These are phyloP conservation scores for Alauda arvensis DNA, from an alignment of 2,797 vertebrate species.

Conservation along the genomic window DNA sequence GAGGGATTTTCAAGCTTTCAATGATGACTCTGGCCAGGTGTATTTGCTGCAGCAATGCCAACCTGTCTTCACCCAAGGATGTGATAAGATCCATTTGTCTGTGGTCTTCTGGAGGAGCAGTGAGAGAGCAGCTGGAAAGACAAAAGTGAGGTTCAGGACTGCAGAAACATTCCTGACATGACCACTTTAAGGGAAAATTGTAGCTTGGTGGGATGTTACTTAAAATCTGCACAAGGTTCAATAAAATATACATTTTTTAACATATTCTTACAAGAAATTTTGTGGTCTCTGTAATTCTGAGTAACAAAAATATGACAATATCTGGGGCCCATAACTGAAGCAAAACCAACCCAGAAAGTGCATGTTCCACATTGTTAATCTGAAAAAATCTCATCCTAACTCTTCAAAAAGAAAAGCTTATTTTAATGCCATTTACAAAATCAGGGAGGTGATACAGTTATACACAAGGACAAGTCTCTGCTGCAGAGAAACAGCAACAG, in stretches of 20 bases:
- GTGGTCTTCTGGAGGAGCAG: background rate
- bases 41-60: conserved; percentile 76
- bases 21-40: conserved; percentile 78
- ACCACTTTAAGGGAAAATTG: accelerated
- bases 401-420: background rate
- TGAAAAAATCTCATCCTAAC: background rate
- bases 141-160: background rate
- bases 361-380: accelerated
- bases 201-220: background rate
- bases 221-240: background rate
- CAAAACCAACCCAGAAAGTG: background rate
- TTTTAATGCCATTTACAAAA: background rate
- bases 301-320: background rate
- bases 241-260: background rate
- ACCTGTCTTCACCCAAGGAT: conserved; percentile 71
- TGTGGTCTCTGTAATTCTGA: background rate
- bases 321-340: accelerated
- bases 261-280: background rate
- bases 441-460: background rate
- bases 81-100: background rate
- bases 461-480: background rate
- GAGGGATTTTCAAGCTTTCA: conserved; percentile 75
- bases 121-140: conserved; percentile 26
- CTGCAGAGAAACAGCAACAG: background rate
- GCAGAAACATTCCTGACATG: background rate